Evolutionary conservation across 2,888 invertebrate species (phyloP), one percentile per base, ranked within the genome.

Genomic region (Coelopa pilipes): DNA sequence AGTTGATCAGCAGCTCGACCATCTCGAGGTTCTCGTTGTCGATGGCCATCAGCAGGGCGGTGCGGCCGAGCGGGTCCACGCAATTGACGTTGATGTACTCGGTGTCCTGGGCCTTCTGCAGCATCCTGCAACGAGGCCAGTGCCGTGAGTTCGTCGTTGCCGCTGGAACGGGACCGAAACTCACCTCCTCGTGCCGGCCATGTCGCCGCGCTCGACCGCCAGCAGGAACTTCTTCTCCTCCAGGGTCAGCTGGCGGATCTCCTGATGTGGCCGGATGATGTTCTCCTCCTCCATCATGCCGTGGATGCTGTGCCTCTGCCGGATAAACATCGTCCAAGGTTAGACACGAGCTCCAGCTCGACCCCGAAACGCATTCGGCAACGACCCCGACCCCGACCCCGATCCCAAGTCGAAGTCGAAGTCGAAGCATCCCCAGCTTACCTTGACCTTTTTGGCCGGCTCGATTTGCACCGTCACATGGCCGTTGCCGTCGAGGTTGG

Each of bases 21-120:
- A 96, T 96, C 89, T 99, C 98, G 82, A 98, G 91, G 89, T 99
- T 99, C 90, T 99, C 99, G 90, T 98, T 98, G 90, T 99, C 99
- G 83, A 99, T 99, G 81, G 98, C 98, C 94, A 99, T 98, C 78
- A 98, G 92, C 65, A 99, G 91, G 1, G 98, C 98, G 74, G 96
- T 96, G 81, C 99, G 91, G 24, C 98, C 99, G 81, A 99, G 90
- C 1, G 98, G 98, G 89, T 99, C 99, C 77, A 97, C 96, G 89
- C 98, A 98, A 90, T 99, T 98, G 86, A 97, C 94, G 90, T 98
- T 97, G 86, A 96, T 93, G 88, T 93, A 92, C 0, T 91, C 92
- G 24, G 92, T 92, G 85, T 94, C 93, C 76, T 92, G 91, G 10
- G 93, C 93, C 77, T 91, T 90, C 86, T 93, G 93, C 81, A 96